Conservation (phyloP, 2,888 invertebrate genomes). For the Megaustenia siamemsis region DNA sequence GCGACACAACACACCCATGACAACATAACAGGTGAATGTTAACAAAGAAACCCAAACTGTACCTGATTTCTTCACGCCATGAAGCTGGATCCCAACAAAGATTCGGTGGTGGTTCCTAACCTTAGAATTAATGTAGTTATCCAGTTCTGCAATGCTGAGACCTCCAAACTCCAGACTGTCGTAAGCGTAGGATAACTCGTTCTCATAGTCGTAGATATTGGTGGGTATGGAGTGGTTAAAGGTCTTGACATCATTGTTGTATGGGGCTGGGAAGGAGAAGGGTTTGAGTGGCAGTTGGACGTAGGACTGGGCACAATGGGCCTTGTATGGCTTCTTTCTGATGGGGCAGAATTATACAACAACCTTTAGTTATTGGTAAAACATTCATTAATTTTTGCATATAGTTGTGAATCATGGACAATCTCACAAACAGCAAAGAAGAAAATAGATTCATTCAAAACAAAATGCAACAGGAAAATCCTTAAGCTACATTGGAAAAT, state of each 20-base stretch:
- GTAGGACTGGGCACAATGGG: slow-evolving; percentile 58
- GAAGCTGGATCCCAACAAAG: slow-evolving; percentile 57
- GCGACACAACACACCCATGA: not conserved
- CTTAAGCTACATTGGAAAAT: too few species aligned
- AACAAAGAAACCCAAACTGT: not conserved
- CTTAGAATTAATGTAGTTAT: slow-evolving; percentile 48
- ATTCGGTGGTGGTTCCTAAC: slow-evolving; percentile 47
- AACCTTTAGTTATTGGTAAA: not conserved
- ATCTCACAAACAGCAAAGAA: too few species aligned
- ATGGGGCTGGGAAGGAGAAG: slow-evolving; percentile 57
- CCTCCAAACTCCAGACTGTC: slow-evolving; percentile 60
- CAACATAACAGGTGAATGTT: not conserved
- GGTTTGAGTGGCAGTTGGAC: slow-evolving; percentile 56
- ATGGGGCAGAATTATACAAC: not conserved
- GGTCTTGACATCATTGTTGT: slow-evolving; percentile 58
- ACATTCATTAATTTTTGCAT: too few species aligned
- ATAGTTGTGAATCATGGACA: too few species aligned
- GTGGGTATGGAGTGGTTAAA: slow-evolving; percentile 54
- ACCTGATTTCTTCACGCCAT: slow-evolving; percentile 48
- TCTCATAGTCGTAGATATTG: slow-evolving; percentile 59
- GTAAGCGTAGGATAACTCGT: slow-evolving; percentile 56
- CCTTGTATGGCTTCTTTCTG: slow-evolving; percentile 46
- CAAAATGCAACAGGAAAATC: too few species aligned
- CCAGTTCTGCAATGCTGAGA: slow-evolving; percentile 56
- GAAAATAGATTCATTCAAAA: too few species aligned